Percentiles rank a stretch among this genome's conserved stretches.
These are phyloP conservation scores for Microtus ochrogaster DNA, from an alignment of 2,113 vertebrate species.

Conservation along the genomic window DNA sequence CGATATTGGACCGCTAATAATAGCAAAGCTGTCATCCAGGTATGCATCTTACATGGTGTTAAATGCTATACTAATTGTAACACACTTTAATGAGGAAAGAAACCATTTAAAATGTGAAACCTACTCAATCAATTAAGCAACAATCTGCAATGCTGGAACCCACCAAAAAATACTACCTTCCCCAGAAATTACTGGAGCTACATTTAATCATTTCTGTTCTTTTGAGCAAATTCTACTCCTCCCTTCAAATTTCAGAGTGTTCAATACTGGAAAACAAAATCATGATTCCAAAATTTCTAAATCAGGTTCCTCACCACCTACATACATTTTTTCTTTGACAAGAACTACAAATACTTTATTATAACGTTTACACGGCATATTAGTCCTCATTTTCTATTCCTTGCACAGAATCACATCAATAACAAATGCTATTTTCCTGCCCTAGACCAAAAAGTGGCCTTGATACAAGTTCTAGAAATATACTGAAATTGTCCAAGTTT, in stretches of 20 bases:
- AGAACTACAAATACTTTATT: background rate
- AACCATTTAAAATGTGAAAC: background rate
- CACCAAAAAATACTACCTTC: background rate
- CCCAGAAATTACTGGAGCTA: background rate
- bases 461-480: background rate
- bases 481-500: background rate
- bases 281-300: background rate
- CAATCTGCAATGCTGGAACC: background rate
- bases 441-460: background rate
- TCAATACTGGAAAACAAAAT: background rate
- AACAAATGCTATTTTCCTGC: background rate
- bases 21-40: background rate
- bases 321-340: background rate
- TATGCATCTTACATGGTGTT: background rate
- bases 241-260: background rate
- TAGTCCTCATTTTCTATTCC: background rate
- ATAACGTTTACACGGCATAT: background rate
- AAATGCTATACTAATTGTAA: background rate
- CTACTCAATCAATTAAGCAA: background rate
- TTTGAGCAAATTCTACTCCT: background rate
- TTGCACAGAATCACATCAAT: background rate
- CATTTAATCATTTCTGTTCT: background rate
- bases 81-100: slow-evolving; percentile 41
- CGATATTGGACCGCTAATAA: background rate
- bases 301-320: background rate